Evolutionary conservation across 2,113 vertebrate species (phyloP).

Genomic region (Rhegmatorhina hoffmannsi): DNA sequence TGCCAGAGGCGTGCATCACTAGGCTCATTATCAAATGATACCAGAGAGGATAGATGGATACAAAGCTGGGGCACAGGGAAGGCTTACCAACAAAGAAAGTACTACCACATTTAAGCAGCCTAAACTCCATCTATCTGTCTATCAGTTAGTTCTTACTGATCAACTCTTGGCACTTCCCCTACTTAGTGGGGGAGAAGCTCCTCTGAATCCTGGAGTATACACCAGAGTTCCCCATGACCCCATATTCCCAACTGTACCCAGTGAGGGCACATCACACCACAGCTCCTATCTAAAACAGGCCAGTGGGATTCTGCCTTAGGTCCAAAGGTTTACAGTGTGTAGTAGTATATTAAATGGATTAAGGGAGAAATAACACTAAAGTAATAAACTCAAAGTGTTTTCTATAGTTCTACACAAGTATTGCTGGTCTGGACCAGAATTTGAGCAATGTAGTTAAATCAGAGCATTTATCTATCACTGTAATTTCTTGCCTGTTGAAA

Average conservation of each 20-base stretch:
- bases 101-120: not conserved
- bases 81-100: not conserved
- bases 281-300: not conserved
- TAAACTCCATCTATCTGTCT: not conserved
- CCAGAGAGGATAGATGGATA: not conserved
- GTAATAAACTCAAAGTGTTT: not conserved
- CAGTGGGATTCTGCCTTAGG: not conserved
- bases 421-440: not conserved
- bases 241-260: fast-evolving
- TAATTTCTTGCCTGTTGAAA: not conserved
- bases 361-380: not conserved
- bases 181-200: not conserved
- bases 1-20: not conserved
- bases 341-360: not conserved
- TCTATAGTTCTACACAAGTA: not conserved
- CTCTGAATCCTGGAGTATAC: not conserved
- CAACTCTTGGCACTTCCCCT: not conserved
- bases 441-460: not conserved
- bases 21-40: not conserved
- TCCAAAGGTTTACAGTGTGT: not conserved
- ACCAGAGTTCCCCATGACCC: not conserved
- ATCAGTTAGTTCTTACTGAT: not conserved
- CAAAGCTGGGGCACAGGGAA: not conserved
- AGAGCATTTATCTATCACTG: not conserved
- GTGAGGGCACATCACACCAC: not conserved